A percentile compares a stretch with the other conserved stretches of the same genome.
These are phyloP conservation scores for Anoura caudifer DNA, from an alignment of 2,113 vertebrate species.

Conservation along the genomic window DNA sequence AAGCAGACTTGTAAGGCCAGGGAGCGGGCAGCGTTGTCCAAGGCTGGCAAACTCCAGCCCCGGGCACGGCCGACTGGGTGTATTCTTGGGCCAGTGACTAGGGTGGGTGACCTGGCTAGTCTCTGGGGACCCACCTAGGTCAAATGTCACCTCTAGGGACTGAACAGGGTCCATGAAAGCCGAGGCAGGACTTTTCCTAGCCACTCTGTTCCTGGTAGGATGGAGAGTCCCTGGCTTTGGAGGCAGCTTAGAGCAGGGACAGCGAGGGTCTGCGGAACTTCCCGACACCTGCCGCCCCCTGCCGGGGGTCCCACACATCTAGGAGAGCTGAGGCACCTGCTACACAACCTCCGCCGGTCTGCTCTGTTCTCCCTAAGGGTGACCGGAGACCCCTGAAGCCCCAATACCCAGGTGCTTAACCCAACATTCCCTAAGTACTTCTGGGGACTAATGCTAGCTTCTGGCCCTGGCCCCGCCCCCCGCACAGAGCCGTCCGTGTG, in stretches of 20 bases:
- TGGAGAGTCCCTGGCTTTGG: background rate
- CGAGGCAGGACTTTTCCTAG: background rate
- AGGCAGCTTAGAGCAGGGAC: no score
- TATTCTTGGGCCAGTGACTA: background rate
- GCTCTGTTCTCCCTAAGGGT: fast-evolving
- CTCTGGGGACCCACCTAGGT: background rate
- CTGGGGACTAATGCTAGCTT: fast-evolving
- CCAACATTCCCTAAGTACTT: fast-evolving
- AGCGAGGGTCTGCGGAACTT: background rate
- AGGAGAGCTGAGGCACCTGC: fast-evolving
- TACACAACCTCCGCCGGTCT: background rate
- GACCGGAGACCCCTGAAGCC: background rate
- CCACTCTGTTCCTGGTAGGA: background rate
- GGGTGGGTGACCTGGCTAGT: background rate
- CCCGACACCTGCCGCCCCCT: fast-evolving
- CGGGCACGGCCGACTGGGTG: fast-evolving
- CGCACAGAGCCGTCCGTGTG: fast-evolving
- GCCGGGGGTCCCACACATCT: background rate
- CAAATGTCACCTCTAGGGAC: background rate
- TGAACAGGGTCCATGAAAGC: background rate
- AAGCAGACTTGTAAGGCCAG: background rate
- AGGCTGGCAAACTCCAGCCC: background rate
- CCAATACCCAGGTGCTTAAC: fast-evolving
- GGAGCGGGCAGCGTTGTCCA: fast-evolving
- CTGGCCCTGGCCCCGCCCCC: fast-evolving